Base-by-base conservation (phyloP, 2,888 invertebrate genomes). In the Barypeithes pellucidus region DNA sequence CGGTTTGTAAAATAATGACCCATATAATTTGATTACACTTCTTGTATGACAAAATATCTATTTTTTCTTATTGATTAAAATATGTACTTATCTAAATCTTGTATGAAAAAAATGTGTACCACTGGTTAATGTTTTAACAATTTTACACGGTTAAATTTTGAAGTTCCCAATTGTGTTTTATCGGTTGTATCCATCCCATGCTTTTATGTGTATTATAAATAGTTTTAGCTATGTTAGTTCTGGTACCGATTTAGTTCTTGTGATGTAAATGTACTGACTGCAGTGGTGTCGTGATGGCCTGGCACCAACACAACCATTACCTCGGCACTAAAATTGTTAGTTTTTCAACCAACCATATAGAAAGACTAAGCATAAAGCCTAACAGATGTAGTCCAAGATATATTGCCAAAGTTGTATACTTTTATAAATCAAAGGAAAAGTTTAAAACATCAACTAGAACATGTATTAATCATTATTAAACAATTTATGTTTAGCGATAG, bases 271-370 rank as follows among this genome's bases (percentile, higher is more conserved):
- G 76, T 76, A 72, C 43, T 75, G 67, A 80, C 77, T 78, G 78
- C 75, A 70, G 80, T 79, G 82, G 81, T 82, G 82, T 83, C 82
- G 82, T 83, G 81, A 81, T 80, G 82, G 83, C 82, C 85, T 84
- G 81, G 84, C 85, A 85, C 84, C 82, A 54, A 83, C 84, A 84
- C 85, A 83, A 82, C 80, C 79, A 80, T 79, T 82, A 84, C 84
- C 84, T 84, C 84, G 84, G 84, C 83, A 82, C 80, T 79, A 61
- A 68, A 57, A 29, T 52, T 52, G 33, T 57, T 63, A 73, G 60
- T 43, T 61, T 24, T 52, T 43, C 20, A 11, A 45, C 5, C 22
- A 61, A 22, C 9, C 1, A 24, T n/a, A n/a, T 45, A 61, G 61
- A 45, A 8, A 11, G 29, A 9, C 24, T 7, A 45, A 61, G 16